Percentiles rank a stretch among this genome's conserved stretches.
Conservation (phyloP, 2,888 invertebrate genomes). For the Harmothoe impar region DNA sequence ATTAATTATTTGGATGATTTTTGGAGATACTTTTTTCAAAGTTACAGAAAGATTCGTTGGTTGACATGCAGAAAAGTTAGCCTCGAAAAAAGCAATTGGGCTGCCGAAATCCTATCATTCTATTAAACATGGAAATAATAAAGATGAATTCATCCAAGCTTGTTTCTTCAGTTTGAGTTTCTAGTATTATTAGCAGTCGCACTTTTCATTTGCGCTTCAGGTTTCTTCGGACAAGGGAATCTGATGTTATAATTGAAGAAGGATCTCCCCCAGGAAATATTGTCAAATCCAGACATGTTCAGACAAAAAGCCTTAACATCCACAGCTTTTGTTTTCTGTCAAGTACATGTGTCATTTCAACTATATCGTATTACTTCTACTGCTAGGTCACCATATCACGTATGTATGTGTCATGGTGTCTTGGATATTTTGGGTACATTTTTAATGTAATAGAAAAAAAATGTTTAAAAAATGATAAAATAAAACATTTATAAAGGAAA, state of each 20-base stretch:
- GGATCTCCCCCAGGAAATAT: neutral
- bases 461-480: too few relatives aligned
- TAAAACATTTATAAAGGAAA: too few relatives aligned
- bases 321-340: too few relatives aligned
- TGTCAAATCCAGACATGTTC: slow-evolving; percentile 2
- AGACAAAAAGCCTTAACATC: neutral
- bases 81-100: neutral
- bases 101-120: slow-evolving; percentile 14
- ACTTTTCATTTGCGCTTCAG: slow-evolving; percentile 20
- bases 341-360: too few relatives aligned
- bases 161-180: slow-evolving; percentile 26
- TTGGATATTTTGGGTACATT: too few relatives aligned
- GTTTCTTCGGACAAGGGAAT: slow-evolving; percentile 18
- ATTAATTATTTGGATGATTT: slow-evolving; percentile 10
- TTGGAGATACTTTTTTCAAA: slow-evolving; percentile 7
- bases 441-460: too few relatives aligned
- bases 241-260: slow-evolving; percentile 37
- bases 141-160: slow-evolving; percentile 28
- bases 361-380: too few relatives aligned
- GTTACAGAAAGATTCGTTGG: neutral
- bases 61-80: slow-evolving; percentile 10
- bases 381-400: too few relatives aligned
- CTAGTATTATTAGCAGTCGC: slow-evolving; percentile 20
- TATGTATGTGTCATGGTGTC: too few relatives aligned
- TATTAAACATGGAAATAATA: neutral